Evolutionary conservation across 2,113 vertebrate genomes (phyloP).

Genomic region (Pycnonotus jocosus): DNA sequence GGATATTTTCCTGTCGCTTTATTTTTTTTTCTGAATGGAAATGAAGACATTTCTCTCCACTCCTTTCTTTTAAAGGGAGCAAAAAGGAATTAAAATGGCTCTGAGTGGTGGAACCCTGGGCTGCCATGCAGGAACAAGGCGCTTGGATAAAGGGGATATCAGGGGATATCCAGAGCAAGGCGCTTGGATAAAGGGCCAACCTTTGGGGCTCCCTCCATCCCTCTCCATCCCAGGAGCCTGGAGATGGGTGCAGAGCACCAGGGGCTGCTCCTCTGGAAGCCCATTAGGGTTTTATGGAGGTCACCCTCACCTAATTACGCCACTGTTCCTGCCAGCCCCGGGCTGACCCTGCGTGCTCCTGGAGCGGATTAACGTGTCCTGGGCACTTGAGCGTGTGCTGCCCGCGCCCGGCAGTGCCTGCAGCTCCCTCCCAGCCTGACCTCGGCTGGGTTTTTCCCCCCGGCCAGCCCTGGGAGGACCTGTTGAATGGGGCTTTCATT

Average conservation of each 20-base stretch:
- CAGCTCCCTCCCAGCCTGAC: conserved; percentile 81
- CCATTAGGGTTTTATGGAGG: conserved; percentile 41
- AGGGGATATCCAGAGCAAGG: too few relatives aligned
- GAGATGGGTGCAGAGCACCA: neutral
- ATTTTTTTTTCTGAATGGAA: neutral
- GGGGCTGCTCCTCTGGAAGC: neutral
- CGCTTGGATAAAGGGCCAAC: too few relatives aligned
- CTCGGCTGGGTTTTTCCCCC: conserved; percentile 64
- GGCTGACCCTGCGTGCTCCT: conserved; percentile 39
- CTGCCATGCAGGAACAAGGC: accelerated
- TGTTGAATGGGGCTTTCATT: conserved; percentile 87
- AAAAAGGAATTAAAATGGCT: accelerated
- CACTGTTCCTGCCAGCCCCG: conserved; percentile 26
- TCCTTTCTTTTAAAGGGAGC: neutral
- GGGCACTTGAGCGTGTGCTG: conserved; percentile 22
- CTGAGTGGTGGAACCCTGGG: accelerated
- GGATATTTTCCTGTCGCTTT: too few relatives aligned
- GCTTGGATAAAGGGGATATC: too few relatives aligned
- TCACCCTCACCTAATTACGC: conserved; percentile 53
- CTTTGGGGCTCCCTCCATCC: neutral
- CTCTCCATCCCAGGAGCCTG: accelerated
- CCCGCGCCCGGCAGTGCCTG: conserved; percentile 51
- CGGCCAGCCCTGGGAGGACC: conserved; percentile 71
- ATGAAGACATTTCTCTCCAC: accelerated
- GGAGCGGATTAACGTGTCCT: conserved; percentile 15